Base-by-base conservation (phyloP, 2,888 invertebrate species). In the Actias luna region DNA sequence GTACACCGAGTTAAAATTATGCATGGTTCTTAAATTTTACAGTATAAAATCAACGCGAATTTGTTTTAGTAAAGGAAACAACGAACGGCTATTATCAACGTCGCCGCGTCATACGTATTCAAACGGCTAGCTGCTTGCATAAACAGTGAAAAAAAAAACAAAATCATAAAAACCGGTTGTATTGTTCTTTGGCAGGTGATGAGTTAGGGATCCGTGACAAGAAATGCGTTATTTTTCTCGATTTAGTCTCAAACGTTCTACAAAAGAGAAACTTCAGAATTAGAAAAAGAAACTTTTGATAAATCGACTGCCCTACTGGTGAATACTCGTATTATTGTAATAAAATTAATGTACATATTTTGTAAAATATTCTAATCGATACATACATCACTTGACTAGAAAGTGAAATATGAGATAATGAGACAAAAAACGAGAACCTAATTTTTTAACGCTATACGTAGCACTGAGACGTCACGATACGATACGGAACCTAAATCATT, bases 151-250 rank as follows among this genome's bases (percentile, higher is more conserved):
- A 50, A 50, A 50, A 4, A 22, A 33, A 33, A 33, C 5, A 33
- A 88, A 88, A 85, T 78, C 82, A 84, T 82, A 76, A 85, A 87
- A 89, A 87, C 87, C 84, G 79, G 87, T 87, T 86, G 89, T 84
- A 91, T 91, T 91, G 90, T 92, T 91, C 89, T 84, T 85, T 85
- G 76, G 75, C 78, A 77, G 80, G 78, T 79, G 82, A 82, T 84
- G 83, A 83, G 78, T 83, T 84, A 74, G 77, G 69, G 69, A 73
- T 71, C 72, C 75, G 77, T 84, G 89, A 90, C 90, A 88, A 89
- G 86, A 76, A 77, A 75, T 71, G 67, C 79, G 73, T 75, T 72
- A 82, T 81, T 85, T 84, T 76, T 80, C 82, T 80, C 71, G 80
- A 82, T 85, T 83, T 83, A n/a, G n/a, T 81, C 80, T 73, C 77